Evolutionary conservation across 2,113 vertebrate genomes (phyloP), one percentile per base, ranked within the genome.

Genomic region (Puma concolor): DNA sequence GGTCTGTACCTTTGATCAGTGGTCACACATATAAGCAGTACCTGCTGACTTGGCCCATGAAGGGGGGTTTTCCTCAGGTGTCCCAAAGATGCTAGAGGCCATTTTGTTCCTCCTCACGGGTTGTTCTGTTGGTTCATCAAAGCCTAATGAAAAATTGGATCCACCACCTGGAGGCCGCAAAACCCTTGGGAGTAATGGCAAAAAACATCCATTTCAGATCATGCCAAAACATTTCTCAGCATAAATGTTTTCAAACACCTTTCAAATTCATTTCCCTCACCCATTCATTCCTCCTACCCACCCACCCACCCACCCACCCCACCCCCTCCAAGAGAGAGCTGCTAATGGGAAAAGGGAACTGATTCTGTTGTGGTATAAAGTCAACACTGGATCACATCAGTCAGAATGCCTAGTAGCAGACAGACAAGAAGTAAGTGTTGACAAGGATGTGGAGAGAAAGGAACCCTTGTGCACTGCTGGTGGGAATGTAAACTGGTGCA

Each of bases 51-150:
- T 98, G 96, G 98, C 98, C 98, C 98, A 99, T 33, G 99, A 98
- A 36, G 98, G 99, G 27, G 99, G 99, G 50, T 99, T 99, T 95
- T 99, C 99, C 96, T 99, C 99, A 21, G 99, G 99, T 96, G 99
- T 99, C 67, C 99, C 99, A 84, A 99, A 99, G 98, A 99, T 99
- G 97, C 98, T 99, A 93, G 99, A 99, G 94, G 99, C 99, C 99
- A 99, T 99, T 97, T 99, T 99, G 98, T 99, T 99, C 99, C 99
- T 99, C 97, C 99, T 98, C 89, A 98, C 96, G 0, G 99, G 99
- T 23, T 99, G 97, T 76, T 99, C 98, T 98, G 99, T 91, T 31
- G 99, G 99, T 91, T 99, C 99, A 0, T 99, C 99, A 82, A 99
- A 99, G 60, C 99, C 99, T 94, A 99, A 97, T 12, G 99, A 99